Percentiles rank a stretch among this genome's conserved stretches.
phyloP scores from a whole-genome alignment of 2,113 vertebrate species.

The Pluvianellus socialis region DNA sequence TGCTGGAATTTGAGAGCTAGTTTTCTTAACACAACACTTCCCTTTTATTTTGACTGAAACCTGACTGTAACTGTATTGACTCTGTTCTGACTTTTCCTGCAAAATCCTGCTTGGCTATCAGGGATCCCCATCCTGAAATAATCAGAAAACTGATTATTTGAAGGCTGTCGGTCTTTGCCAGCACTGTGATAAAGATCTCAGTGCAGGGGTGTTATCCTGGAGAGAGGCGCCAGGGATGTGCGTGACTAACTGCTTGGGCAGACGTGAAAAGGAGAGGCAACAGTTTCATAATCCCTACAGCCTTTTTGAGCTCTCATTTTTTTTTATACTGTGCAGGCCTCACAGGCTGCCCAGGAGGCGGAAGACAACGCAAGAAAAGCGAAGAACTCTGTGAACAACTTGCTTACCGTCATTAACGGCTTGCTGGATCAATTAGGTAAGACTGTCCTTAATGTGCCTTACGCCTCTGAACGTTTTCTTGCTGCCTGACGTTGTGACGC shows the following conservation, averaged over 20 bases:
- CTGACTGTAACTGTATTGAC: not conserved
- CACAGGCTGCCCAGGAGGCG: slow-evolving; percentile 88
- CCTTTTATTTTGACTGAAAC: not conserved
- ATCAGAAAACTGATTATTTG: not conserved
- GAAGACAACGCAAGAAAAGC: slow-evolving; percentile 94
- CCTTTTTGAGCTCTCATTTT: not conserved
- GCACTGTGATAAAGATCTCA: not conserved
- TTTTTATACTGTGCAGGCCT: slow-evolving; percentile 75
- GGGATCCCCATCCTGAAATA: not conserved
- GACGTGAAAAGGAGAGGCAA: not conserved
- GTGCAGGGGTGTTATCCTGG: not conserved
- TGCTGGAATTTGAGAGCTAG: not conserved
- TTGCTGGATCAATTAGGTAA: slow-evolving; percentile 89
- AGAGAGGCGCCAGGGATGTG: not conserved
- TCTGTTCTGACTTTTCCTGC: not conserved
- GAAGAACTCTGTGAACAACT: slow-evolving; percentile 86
- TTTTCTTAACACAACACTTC: not conserved
- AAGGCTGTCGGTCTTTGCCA: not conserved
- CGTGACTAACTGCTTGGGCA: not conserved
- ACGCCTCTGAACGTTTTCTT: not conserved
- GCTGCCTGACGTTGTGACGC: not conserved
- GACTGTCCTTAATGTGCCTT: not conserved
- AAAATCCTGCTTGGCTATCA: not conserved
- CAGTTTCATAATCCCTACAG: not conserved
- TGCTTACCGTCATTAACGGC: slow-evolving; percentile 83